Conservation (phyloP, 2,888 invertebrate species). For the Hemistola chrysoprasaria region DNA sequence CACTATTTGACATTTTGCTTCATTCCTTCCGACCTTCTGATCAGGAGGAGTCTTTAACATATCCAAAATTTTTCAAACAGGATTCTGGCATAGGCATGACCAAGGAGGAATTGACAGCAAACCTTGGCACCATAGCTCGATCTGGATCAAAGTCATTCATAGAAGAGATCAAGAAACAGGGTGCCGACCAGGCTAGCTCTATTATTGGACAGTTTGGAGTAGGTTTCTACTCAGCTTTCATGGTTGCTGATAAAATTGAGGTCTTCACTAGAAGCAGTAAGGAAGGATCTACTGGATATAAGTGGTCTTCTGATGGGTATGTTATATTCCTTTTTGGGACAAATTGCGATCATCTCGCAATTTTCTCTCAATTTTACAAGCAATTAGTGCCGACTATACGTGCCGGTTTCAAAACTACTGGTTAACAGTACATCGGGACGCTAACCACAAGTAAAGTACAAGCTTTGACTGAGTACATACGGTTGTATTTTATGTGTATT, state of each 20-base stretch:
- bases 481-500: too few relatives aligned
- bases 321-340: conserved; percentile 15
- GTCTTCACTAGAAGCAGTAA: conserved; percentile 91
- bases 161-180: conserved; percentile 89
- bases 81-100: conserved; percentile 98
- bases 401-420: too few relatives aligned
- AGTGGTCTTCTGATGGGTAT: conserved; percentile 96
- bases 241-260: conserved; percentile 97
- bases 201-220: conserved; percentile 99
- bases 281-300: conserved; percentile 86
- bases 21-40: too few relatives aligned
- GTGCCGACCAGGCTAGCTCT: conserved; percentile 83
- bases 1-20: too few relatives aligned
- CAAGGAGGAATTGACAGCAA: conserved; percentile 93
- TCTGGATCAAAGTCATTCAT: conserved; percentile 97
- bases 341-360: too few relatives aligned
- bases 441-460: too few relatives aligned
- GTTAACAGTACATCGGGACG: too few relatives aligned
- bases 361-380: too few relatives aligned
- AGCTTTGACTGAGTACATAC: too few relatives aligned
- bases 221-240: conserved; percentile 98
- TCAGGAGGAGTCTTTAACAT: too few relatives aligned
- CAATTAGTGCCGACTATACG: too few relatives aligned
- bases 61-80: conserved; percentile 73
- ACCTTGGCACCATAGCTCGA: conserved; percentile 97